Percentiles rank a stretch among this genome's conserved stretches.
These are phyloP conservation scores for Brachycybe producta DNA, from an alignment of 2,888 invertebrate genomes.

Conservation along the genomic window DNA sequence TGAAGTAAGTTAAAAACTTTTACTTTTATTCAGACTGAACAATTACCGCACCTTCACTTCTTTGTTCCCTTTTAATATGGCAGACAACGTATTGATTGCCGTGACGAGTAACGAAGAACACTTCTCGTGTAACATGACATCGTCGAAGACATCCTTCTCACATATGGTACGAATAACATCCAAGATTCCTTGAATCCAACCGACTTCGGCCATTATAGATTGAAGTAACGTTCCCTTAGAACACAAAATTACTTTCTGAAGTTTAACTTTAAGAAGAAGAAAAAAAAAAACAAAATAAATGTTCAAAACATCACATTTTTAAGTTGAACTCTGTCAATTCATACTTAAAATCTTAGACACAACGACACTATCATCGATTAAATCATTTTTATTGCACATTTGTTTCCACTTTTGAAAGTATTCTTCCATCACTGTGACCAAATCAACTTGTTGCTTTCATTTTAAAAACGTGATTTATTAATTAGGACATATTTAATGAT, in stretches of 20 bases:
- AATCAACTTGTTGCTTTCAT: conserved; percentile 7
- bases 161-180: no score
- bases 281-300: neutral
- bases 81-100: neutral
- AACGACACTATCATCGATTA: neutral
- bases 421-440: neutral
- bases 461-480: neutral
- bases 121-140: neutral
- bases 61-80: conserved; percentile 3
- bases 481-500: no score
- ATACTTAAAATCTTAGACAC: conserved; percentile 8
- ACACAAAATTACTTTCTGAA: neutral
- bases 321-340: neutral
- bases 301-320: neutral
- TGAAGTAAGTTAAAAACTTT: neutral
- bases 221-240: neutral
- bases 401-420: neutral
- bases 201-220: neutral
- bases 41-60: conserved; percentile 2
- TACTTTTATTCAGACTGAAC: neutral
- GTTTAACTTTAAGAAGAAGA: conserved; percentile 1
- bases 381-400: neutral
- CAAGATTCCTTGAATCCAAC: neutral
- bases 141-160: no score
- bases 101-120: neutral